Base-by-base conservation (phyloP, 23 tunicate genomes). In the Styela plicata region DNA sequence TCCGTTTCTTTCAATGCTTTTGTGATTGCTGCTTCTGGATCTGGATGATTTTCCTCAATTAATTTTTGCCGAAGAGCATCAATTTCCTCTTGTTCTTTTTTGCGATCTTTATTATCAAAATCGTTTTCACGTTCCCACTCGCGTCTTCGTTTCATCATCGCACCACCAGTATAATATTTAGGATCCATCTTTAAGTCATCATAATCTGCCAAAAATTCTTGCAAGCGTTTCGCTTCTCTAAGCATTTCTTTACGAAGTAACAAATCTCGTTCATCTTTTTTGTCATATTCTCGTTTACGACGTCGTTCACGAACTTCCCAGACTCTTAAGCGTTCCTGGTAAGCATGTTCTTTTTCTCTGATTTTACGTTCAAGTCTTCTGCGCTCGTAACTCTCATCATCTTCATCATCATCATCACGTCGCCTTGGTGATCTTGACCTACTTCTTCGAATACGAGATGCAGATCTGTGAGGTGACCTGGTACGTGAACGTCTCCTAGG, bases 181-280 rank as follows among this genome's bases (percentile, higher is more conserved):
- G 68, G 53, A 73, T 96, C 99, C 74, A 80, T 83, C 44, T 88
- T 66, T 31, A 86, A 91, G 68, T 96, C 99, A 80, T 96, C 97
- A 63, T 96, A 96, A 70, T 91, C 96, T 2, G 96, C 99, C 22
- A 96, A 86, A 79, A 96, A 96, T 82, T 96, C 99, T n/a, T 96
- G 97, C 37, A 96, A 79, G 33, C 97, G 86, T 63, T 91, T 91
- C 31, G 99, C 99, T 76, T 96, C 99, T 21, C 88, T 75, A 22
- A 77, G 74, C 94, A 96, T 91, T 78, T 96, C 97, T 63, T 91
- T 91, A 20, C 99, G 79, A 44, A 44, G 67, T 26, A 74, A 70
- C 24, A 21, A 29, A 52, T 96, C 90, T 32, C 92, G 73, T 30
- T 87, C 94, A 5, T 91, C 91, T 3, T 83, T 80, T 34, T 92